phyloP scores from a whole-genome alignment of 2,888 invertebrate genomes.

The Xanthia icteritia region DNA sequence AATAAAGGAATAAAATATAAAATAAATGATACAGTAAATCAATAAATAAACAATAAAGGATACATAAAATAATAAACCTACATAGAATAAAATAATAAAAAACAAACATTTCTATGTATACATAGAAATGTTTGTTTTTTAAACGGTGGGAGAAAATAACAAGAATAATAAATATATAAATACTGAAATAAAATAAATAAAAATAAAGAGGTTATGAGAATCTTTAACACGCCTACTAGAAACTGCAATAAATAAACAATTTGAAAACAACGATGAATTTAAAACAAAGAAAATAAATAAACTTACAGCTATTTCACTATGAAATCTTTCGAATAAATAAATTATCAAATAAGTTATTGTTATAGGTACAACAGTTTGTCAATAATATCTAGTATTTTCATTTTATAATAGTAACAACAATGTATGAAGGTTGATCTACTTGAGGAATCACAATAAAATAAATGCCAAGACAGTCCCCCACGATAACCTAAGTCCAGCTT shows the following conservation, averaged over 20 bases:
- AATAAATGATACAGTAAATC: not conserved
- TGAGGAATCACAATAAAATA: not conserved
- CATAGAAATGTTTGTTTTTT: slow-evolving; percentile 20
- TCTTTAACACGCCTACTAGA: slow-evolving; percentile 74
- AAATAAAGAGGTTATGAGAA: slow-evolving; percentile 43
- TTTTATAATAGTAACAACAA: slow-evolving; percentile 1
- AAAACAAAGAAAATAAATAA: slow-evolving; percentile 71
- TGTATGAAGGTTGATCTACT: not conserved
- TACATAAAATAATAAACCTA: slow-evolving; percentile 16
- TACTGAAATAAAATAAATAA: slow-evolving; percentile 12
- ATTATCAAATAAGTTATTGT: slow-evolving; percentile 27
- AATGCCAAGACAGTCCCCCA: slow-evolving; percentile 22
- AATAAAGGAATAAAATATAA: slow-evolving; percentile 20
- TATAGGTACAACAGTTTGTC: not conserved
- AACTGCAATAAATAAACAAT: slow-evolving; percentile 76
- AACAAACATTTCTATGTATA: too few relatives aligned
- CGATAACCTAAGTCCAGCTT: not conserved
- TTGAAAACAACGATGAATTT: slow-evolving; percentile 67
- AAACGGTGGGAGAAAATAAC: slow-evolving; percentile 49
- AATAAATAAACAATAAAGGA: slow-evolving; percentile 5
- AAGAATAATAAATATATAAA: slow-evolving; percentile 13
- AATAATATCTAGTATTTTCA: slow-evolving; percentile 33
- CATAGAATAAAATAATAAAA: too few relatives aligned
- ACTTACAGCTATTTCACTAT: slow-evolving; percentile 60
- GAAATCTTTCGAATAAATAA: slow-evolving; percentile 57